phyloP scores from a whole-genome alignment of 1,140 invertebrate species.

The Drosophila pseudoananassae region DNA sequence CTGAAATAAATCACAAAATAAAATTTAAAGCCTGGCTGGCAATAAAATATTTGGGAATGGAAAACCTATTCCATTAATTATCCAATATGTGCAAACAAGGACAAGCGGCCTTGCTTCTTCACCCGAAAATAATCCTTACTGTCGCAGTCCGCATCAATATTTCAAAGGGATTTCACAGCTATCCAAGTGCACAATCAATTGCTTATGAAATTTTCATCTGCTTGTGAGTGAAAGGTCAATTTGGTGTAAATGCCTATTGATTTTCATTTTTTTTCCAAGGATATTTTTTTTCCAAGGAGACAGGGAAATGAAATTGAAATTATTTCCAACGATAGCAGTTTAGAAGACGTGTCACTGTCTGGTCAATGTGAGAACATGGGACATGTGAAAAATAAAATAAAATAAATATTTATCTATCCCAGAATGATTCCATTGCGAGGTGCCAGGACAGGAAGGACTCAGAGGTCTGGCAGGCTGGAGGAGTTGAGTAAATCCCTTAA shows the following conservation, averaged over 20 bases:
- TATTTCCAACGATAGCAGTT: slow-evolving; percentile 70
- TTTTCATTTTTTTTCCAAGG: slow-evolving; percentile 15
- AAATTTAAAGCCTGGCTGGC: not conserved
- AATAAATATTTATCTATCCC: slow-evolving; percentile 68
- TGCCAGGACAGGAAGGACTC: not conserved
- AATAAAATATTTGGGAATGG: not conserved
- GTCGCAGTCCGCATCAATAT: slow-evolving; percentile 25
- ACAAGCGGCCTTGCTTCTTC: not conserved
- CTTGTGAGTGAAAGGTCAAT: slow-evolving; percentile 45
- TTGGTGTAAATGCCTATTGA: slow-evolving; percentile 63
- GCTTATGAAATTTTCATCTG: slow-evolving; percentile 46
- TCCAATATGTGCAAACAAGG: not conserved
- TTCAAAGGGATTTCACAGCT: slow-evolving; percentile 39
- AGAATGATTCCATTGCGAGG: slow-evolving; percentile 29
- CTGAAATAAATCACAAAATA: not conserved
- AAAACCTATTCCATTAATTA: not conserved
- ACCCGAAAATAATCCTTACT: not conserved
- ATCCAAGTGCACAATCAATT: slow-evolving; percentile 33
- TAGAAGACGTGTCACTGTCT: slow-evolving; percentile 59
- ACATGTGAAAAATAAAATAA: slow-evolving; percentile 62
- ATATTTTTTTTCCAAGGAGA: not conserved
- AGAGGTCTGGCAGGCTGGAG: slow-evolving; percentile 5
- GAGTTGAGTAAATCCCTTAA: slow-evolving; percentile 60
- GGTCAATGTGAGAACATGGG: slow-evolving; percentile 6
- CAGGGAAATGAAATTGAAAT: slow-evolving; percentile 67